Evolutionary conservation across 2,113 vertebrate species (phyloP).

Genomic region (Tyto alba): DNA sequence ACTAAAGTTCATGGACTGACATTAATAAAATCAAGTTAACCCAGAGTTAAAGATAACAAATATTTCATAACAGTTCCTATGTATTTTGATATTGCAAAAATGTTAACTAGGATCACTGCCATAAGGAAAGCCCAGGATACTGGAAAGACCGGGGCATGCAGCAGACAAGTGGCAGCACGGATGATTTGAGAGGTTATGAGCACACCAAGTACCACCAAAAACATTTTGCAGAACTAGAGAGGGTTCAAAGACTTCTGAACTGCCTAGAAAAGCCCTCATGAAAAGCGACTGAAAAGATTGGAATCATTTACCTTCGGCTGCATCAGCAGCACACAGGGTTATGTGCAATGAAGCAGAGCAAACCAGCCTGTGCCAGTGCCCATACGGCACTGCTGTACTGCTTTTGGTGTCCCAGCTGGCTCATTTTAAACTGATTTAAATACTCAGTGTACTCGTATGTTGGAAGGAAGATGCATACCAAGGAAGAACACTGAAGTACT

Average conservation of each 20-base stretch:
- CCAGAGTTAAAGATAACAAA: background rate
- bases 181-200: background rate
- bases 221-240: background rate
- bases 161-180: background rate
- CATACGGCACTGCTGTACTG: background rate
- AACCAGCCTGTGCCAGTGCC: background rate
- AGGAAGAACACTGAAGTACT: background rate
- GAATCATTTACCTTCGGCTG: background rate
- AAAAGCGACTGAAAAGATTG: background rate
- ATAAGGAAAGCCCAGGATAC: background rate
- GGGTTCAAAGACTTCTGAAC: background rate
- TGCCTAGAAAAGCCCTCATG: background rate
- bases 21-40: constrained; percentile 24
- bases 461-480: background rate
- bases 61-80: background rate
- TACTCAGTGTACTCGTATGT: rapidly evolving
- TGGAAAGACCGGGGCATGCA: background rate
- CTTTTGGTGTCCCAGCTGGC: background rate
- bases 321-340: background rate
- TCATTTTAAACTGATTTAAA: background rate
- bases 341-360: background rate
- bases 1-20: background rate
- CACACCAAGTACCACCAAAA: background rate
- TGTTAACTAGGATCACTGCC: background rate
- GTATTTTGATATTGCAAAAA: background rate